Percentiles rank a stretch among this genome's conserved stretches.
phyloP scores from a whole-genome alignment of 2,797 vertebrate species.

The Saxicola maurus region DNA sequence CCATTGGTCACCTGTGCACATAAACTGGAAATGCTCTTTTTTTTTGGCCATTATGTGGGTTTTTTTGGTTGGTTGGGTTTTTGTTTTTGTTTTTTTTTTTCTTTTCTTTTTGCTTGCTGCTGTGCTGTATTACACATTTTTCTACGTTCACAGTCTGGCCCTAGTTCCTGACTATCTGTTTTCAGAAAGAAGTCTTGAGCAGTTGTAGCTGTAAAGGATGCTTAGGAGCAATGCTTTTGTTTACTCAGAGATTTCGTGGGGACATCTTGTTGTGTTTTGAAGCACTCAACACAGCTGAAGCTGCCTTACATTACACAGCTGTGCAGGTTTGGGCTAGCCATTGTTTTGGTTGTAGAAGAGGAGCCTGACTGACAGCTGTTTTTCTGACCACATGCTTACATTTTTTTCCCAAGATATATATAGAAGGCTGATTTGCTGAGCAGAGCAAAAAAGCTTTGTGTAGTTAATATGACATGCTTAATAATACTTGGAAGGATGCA shows the following conservation, averaged over 20 bases:
- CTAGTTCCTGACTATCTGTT: not conserved
- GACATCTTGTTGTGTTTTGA: not conserved
- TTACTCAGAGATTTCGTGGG: not conserved
- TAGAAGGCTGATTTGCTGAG: conserved; percentile 27
- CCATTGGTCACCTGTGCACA: not conserved
- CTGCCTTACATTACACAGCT: not conserved
- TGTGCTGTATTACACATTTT: not conserved
- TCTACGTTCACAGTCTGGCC: not conserved
- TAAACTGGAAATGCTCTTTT: not conserved
- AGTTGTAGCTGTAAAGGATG: not conserved
- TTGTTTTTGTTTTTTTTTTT: too few species aligned
- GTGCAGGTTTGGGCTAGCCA: not conserved
- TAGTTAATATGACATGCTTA: conserved; percentile 33
- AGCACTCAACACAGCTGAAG: not conserved
- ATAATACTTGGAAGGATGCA: conserved; percentile 25
- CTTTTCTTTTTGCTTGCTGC: not conserved
- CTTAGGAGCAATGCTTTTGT: not conserved
- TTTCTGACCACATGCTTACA: conserved; percentile 11
- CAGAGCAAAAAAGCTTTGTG: conserved; percentile 13
- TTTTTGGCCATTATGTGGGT: rapidly evolving
- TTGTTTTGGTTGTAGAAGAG: conserved; percentile 6
- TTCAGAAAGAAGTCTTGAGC: not conserved
- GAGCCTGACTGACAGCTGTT: conserved; percentile 42
- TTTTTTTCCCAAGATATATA: conserved; percentile 19
- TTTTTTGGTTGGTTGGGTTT: too few species aligned